These are phyloP conservation scores for Atractosteus spatula DNA, from an alignment of 2,113 vertebrate genomes.

Conservation along the genomic window DNA sequence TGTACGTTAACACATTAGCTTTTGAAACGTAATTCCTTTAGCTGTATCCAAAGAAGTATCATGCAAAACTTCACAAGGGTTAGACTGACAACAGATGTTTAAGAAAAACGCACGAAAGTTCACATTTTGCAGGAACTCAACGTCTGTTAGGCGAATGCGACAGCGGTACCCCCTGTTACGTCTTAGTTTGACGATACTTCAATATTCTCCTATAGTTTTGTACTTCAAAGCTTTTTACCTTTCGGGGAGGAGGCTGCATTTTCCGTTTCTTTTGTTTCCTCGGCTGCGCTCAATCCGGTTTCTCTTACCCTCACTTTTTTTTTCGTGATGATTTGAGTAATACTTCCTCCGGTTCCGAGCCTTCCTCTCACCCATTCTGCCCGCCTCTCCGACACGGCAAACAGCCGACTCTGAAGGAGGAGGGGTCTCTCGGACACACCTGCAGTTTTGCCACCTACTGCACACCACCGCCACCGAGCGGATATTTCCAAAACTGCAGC, in stretches of 20 bases:
- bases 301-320: background rate
- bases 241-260: conserved; percentile 59
- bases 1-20: no score
- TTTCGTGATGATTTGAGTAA: background rate
- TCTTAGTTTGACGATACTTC: background rate
- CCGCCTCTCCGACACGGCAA: no score
- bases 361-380: background rate
- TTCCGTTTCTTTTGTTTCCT: background rate
- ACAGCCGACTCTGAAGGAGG: conserved; percentile 1
- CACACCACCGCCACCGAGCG: background rate
- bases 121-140: no score
- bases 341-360: background rate
- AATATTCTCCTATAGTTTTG: background rate
- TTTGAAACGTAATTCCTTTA: no score
- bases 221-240: conserved; percentile 39
- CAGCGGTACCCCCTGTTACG: no score
- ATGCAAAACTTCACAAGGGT: no score
- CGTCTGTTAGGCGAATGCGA: no score
- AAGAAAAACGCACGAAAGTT: no score
- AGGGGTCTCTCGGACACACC: conserved; percentile 11
- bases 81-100: no score
- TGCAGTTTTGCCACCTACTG: background rate
- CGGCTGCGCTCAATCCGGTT: background rate
- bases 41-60: no score
- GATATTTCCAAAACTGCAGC: no score